Conservation (phyloP, 2,113 vertebrate species). For the Gasterosteus aculeatus region DNA sequence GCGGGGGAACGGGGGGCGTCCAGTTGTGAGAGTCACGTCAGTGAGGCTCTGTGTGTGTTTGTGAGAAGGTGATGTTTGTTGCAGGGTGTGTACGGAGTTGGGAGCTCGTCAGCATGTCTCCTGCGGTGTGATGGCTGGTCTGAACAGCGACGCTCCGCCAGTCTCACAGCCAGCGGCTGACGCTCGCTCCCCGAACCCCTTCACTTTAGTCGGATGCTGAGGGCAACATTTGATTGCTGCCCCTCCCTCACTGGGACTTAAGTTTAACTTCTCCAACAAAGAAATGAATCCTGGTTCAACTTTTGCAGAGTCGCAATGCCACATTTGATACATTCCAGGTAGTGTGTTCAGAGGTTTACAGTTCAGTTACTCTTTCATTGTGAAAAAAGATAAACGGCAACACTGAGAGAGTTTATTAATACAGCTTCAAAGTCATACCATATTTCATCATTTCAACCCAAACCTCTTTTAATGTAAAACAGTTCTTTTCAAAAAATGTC, state of each 20-base stretch:
- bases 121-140: slow-evolving; percentile 17
- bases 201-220: slow-evolving; percentile 5
- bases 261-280: background rate
- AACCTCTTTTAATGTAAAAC: background rate
- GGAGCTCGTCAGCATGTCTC: background rate
- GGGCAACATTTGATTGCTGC: slow-evolving; percentile 5
- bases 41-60: slow-evolving; percentile 14
- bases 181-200: background rate
- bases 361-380: background rate
- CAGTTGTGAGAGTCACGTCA: slow-evolving; percentile 48
- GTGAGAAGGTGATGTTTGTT: slow-evolving; percentile 3
- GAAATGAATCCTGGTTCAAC: background rate
- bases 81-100: background rate
- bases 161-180: slow-evolving; percentile 16
- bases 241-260: too few relatives aligned
- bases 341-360: background rate
- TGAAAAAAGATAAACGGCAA: background rate
- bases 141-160: slow-evolving; percentile 13
- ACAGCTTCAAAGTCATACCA: background rate
- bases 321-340: background rate
- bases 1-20: slow-evolving; percentile 17
- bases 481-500: background rate
- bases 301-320: background rate
- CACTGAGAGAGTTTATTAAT: background rate
- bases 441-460: background rate